Base-by-base conservation (phyloP, 2,113 vertebrate genomes). In the Alaudala cheleensis region DNA sequence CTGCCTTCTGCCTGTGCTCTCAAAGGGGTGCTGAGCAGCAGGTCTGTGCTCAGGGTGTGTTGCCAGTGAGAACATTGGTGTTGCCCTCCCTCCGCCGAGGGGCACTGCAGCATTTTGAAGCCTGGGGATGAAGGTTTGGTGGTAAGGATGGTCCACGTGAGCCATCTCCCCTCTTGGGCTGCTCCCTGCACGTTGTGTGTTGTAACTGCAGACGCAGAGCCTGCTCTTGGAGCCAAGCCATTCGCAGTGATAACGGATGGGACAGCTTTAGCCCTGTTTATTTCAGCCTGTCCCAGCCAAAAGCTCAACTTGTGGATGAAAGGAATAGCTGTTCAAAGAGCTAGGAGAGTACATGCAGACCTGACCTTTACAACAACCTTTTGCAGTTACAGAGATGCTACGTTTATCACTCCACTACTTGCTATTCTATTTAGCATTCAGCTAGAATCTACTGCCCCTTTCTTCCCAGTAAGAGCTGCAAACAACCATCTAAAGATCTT, bases 351-450 rank as follows among this genome's bases (percentile, higher is more conserved):
- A 95, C 71, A 73, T 34, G 62, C 70, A 85, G 90, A 76, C 37
- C 94, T 86, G 93, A 89, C 86, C 88, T 94, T 88, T 86, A 69
- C 54, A 92, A 87, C 53, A 87, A 88, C 74, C 78, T 87, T 82
- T 79, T 69, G 71, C 54, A 34, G 42, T 51, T 76, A 86, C 0
- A 6, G 88, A 86, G 88, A 92, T 50, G 62, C 69, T 72, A 47
- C 56, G 28, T 93, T 76, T 86, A 89, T 77, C 77, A n/a, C 45
- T 64, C 40, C 33, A 50, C 69, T 74, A 23, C 82, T 77, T 86
- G 74, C 40, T 61, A 57, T 53, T 51, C 51, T 86, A 17, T 77
- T 91, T 69, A 87, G 53, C 58, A 77, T 79, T 62, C 64, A 60
- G 1, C 37, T n/a, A 74, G 29, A 85, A 62, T 40, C 26, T 70